Conservation (phyloP, 2,888 invertebrate species). For the Chromoteleia sp. region DNA sequence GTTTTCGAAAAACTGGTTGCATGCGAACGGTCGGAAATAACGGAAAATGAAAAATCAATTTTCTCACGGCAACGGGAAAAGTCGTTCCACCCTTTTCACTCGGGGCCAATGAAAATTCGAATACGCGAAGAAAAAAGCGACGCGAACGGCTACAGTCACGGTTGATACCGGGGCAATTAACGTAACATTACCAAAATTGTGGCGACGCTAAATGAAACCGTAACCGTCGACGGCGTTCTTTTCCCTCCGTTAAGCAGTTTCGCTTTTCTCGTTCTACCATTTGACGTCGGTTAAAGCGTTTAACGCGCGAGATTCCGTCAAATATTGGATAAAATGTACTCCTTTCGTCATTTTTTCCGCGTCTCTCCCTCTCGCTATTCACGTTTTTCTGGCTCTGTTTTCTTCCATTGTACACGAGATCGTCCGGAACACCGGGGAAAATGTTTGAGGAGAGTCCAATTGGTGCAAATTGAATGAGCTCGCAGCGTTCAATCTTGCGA, state of each 20-base stretch:
- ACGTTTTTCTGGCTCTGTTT: conserved; percentile 39
- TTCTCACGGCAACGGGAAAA: background rate
- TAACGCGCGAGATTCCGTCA: conserved; percentile 30
- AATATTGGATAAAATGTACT: conserved; percentile 36
- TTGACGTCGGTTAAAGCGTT: conserved; percentile 18
- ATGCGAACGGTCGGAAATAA: conserved; percentile 31
- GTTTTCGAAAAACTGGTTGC: conserved; percentile 49
- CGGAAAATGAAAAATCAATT: conserved; percentile 34
- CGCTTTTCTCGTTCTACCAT: conserved; percentile 12
- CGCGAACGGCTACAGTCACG: too few relatives aligned
- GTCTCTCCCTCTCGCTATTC: conserved; percentile 10
- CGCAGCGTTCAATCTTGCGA: conserved; percentile 78
- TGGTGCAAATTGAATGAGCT: conserved; percentile 82
- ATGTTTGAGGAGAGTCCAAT: conserved; percentile 73
- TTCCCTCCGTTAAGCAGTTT: background rate
- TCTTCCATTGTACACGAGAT: conserved; percentile 41
- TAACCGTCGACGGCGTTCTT: too few relatives aligned
- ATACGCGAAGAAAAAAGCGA: too few relatives aligned
- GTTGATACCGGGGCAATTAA: too few relatives aligned
- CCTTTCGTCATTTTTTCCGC: conserved; percentile 24
- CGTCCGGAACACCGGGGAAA: conserved; percentile 56
- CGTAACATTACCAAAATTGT: too few relatives aligned
- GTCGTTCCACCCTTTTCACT: conserved; percentile 31
- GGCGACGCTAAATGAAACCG: too few relatives aligned
- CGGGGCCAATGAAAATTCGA: conserved; percentile 22